A percentile compares a stretch with the other conserved stretches of the same genome.
phyloP scores from a whole-genome alignment of 2,888 invertebrate species.

The Spicauda simplicius region DNA sequence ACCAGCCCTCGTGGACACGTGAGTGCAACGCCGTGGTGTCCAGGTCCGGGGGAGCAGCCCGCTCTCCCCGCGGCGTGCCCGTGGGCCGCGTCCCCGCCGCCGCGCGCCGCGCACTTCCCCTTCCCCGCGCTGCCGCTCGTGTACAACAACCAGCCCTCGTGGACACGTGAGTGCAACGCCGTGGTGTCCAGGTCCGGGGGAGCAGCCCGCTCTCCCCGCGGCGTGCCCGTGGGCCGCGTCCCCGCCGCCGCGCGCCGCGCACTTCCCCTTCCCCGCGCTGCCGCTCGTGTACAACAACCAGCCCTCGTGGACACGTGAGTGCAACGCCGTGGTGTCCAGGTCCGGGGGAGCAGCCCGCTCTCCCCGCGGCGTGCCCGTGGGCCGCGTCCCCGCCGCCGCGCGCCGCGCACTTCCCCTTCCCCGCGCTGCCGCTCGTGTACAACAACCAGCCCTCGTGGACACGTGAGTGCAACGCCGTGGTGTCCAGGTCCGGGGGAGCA shows the following conservation, averaged over 20 bases:
- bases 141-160: constrained; percentile 62
- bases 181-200: too few relatives aligned
- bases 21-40: constrained; percentile 47
- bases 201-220: constrained; percentile 67
- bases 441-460: constrained; percentile 69
- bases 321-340: too few relatives aligned
- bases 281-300: constrained; percentile 57
- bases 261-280: constrained; percentile 64
- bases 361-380: constrained; percentile 60
- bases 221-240: constrained; percentile 65
- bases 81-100: constrained; percentile 75
- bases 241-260: constrained; percentile 65
- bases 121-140: constrained; percentile 55
- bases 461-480: constrained; percentile 57
- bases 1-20: constrained; percentile 71
- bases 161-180: constrained; percentile 64
- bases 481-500: too few relatives aligned
- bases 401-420: constrained; percentile 65
- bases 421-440: constrained; percentile 49
- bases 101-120: constrained; percentile 61
- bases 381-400: constrained; percentile 76
- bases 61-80: constrained; percentile 62
- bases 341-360: constrained; percentile 60
- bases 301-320: constrained; percentile 71
- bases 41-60: constrained; percentile 55